phyloP scores from a whole-genome alignment of 2,797 vertebrate species.

The Chelonia mydas region DNA sequence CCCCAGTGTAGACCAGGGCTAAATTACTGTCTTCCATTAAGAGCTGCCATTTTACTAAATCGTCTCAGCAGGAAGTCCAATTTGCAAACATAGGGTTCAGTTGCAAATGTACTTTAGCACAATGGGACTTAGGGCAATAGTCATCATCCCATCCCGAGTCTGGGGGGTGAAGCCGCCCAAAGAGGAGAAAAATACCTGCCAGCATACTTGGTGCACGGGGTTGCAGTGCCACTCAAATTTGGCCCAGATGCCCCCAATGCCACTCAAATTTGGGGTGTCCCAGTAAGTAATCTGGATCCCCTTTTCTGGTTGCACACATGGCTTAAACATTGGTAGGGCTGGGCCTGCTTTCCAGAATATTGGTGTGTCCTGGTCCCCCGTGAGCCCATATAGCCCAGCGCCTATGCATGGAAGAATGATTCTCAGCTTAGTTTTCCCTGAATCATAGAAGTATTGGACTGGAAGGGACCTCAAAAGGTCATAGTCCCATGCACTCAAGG shows the following conservation, averaged over 20 bases:
- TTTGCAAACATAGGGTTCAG: accelerated
- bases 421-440: background rate
- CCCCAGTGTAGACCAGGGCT: too few species aligned
- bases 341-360: background rate
- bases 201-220: too few species aligned
- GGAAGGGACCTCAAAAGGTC: background rate
- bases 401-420: background rate
- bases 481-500: background rate
- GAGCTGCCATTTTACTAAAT: background rate
- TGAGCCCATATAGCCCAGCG: background rate
- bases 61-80: background rate
- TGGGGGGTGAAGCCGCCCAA: too few species aligned
- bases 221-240: too few species aligned
- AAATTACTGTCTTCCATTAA: background rate
- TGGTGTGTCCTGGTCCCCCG: background rate
- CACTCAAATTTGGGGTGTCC: too few species aligned
- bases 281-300: too few species aligned
- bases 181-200: too few species aligned
- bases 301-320: background rate
- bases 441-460: background rate
- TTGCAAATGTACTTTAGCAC: background rate
- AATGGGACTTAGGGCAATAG: background rate
- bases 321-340: background rate
- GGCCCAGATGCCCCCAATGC: too few species aligned
- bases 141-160: background rate